Evolutionary conservation across 2,113 vertebrate genomes (phyloP), one percentile per base, ranked within the genome.

Genomic region (Rhynchopsitta pachyrhyncha): DNA sequence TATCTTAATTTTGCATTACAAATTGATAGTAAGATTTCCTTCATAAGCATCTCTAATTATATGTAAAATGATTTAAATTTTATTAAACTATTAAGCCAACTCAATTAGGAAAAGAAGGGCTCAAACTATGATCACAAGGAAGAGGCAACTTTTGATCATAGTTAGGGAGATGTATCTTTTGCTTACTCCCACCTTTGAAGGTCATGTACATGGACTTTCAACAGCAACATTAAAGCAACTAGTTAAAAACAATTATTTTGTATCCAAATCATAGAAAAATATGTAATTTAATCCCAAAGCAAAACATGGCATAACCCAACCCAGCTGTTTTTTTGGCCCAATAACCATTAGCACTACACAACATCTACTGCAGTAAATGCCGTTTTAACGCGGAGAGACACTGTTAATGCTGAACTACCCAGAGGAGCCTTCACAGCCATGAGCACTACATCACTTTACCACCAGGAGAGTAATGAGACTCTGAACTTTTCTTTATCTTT

Each of bases 401-500:
- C 62, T 2, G 4, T 24, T 15, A 60, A 20, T 0, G 1, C 2
- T 24, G 44, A 82, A 35, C 57, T 53, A 35, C 41, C 55, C 67
- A 73, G 77, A 76, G 74, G 46, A 84, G n/a, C 64, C 81, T 86
- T 62, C 9, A 1, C 18, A 37, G 82, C 67, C 16, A 0, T 4
- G 24, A 82, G 27, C 0, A 0, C 82, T 82, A 15, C 53, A 7
- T 53, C 78, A 47, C 55, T 50, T 80, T 29, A 85, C 73, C 90
- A 71, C 46, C 28, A 0, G 82, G 68, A 95, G 75, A 92, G 89
- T 66, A 96, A 94, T 2, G 15, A 96, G 88, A 95, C 93, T 95
- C 92, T 84, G 81, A 93, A 69, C 93, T 96, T 96, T 85, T 95
- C 90, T 97, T 96, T 86, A 89, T 93, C 95, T 95, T 96, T 91